Base-by-base conservation (phyloP, 2,113 vertebrate species). In the Centropus unirufus region DNA sequence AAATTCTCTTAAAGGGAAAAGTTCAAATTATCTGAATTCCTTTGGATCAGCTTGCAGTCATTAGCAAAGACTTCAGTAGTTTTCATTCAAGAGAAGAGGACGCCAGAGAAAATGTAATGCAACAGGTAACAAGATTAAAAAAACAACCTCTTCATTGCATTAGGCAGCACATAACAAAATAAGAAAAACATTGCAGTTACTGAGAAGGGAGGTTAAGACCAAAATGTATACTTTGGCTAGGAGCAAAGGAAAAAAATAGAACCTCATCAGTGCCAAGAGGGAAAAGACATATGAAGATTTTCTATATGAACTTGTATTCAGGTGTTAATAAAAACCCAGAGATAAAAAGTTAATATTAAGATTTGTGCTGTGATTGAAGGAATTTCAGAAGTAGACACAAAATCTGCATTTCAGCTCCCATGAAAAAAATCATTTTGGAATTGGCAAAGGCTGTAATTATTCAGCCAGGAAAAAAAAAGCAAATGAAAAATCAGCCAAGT, bases 291-390 rank as follows among this genome's bases (percentile, higher is more conserved):
- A 67, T 21, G 12, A 88, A 55, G 3, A 24, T 1, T 61, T 82
- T 52, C 12, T 30, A 11, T 14, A 40, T 2, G 18, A 57, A 51
- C 12, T n/a, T 68, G 23, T 0, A 0, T 4, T 36, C 32, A 89
- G 1, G 3, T n/a, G 23, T 29, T 64, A 86, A 47, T 5, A 76
- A 83, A 83, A 47, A 2, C 2, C 9, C 14, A 14, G 30, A 66
- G 24, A 40, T 6, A 79, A 66, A 40, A 87, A 27, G 44, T 40
- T 80, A 54, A 63, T 16, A 34, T 58, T 12, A 40, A 54, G 17
- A 63, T 63, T 74, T 90, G 16, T 61, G 8, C 34, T 59, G 5
- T 15, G 27, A 68, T 4, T 77, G 59, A 93, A 91, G 5, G 22
- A 68, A 61, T 40, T 54, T 54, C 42, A 55, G 61, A 68, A 64